phyloP scores from a whole-genome alignment of 2,797 vertebrate species.

The Pangasius sanitwongsei region DNA sequence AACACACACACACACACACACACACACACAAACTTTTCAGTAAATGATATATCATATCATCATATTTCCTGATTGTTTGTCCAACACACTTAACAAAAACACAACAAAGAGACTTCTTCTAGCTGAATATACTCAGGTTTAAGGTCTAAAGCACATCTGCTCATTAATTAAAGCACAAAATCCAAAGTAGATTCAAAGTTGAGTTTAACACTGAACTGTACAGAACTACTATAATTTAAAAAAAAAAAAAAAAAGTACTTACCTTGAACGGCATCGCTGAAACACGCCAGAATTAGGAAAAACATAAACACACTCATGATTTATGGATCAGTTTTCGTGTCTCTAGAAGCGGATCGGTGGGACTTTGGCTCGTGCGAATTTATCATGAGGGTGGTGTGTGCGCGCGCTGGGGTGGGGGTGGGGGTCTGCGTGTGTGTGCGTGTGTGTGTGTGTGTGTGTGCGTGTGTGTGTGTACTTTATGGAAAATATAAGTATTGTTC shows the following conservation, averaged over 20 bases:
- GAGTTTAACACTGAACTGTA: background rate
- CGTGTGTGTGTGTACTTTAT: background rate
- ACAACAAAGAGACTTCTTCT: background rate
- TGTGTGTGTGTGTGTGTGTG: background rate
- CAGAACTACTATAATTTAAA: too few species aligned
- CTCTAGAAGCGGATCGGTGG: constrained; percentile 13
- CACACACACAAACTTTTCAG: background rate
- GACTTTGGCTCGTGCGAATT: constrained; percentile 36
- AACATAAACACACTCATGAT: constrained; percentile 42
- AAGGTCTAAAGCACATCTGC: background rate
- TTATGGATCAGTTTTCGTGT: background rate
- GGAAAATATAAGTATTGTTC: background rate
- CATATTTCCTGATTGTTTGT: background rate
- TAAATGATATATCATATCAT: background rate
- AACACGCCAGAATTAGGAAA: constrained; percentile 26
- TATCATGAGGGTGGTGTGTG: background rate
- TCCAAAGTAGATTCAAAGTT: background rate
- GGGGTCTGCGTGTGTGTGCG: background rate
- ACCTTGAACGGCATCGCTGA: constrained; percentile 37
- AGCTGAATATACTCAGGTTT: background rate
- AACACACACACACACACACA: constrained; percentile 18
- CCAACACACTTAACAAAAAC: background rate
- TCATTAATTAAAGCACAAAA: background rate
- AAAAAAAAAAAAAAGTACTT: background rate
- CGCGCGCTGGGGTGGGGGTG: too few species aligned